Evolutionary conservation across 2,888 invertebrate species (phyloP).

Genomic region (Chouioia cunea): DNA sequence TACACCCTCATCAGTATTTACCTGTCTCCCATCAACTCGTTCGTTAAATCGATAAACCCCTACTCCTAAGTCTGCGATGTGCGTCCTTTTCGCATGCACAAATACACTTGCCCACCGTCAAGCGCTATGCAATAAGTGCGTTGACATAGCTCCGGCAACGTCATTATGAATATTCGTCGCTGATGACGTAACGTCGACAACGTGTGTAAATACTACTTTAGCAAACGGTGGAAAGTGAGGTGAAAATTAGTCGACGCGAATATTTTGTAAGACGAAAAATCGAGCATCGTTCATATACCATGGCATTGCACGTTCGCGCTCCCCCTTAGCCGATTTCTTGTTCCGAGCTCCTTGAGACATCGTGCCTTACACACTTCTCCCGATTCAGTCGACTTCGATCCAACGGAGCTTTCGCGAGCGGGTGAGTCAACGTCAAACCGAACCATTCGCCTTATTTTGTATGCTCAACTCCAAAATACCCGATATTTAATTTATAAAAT

Average conservation of each 20-base stretch:
- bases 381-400: slow-evolving; percentile 40
- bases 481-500: not conserved
- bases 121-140: not conserved
- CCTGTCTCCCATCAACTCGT: slow-evolving; percentile 13
- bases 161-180: slow-evolving; percentile 47
- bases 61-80: not conserved
- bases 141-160: slow-evolving; percentile 22
- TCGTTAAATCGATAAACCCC: slow-evolving; percentile 44
- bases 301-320: slow-evolving; percentile 8
- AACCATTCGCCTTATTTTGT: slow-evolving; percentile 6
- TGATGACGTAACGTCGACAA: slow-evolving; percentile 43
- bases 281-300: not conserved
- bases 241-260: slow-evolving; percentile 10
- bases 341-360: slow-evolving; percentile 18
- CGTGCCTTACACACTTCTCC: slow-evolving; percentile 4
- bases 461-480: not conserved
- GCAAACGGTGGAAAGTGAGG: not conserved
- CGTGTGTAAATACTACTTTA: slow-evolving; percentile 17
- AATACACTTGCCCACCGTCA: not conserved
- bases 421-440: too few relatives aligned
- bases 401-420: slow-evolving; percentile 27
- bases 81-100: not conserved
- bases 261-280: not conserved
- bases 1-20: slow-evolving; percentile 5
- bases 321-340: slow-evolving; percentile 40